Evolutionary conservation across 1,140 invertebrate genomes (phyloP).

Genomic region (Bombus soroeensis): DNA sequence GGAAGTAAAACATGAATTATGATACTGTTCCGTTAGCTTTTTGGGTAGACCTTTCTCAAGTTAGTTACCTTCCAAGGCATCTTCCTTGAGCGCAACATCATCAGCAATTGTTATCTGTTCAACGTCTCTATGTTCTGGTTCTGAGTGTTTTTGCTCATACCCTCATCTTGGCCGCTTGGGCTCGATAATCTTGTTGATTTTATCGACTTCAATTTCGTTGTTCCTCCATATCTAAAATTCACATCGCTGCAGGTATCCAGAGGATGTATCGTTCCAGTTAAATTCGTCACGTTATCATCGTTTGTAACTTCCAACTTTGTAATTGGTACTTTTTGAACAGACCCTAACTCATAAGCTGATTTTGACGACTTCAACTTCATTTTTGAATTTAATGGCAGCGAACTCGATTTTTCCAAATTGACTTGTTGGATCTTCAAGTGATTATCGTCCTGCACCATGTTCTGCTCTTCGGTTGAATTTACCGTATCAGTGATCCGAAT

Average conservation of each 20-base stretch:
- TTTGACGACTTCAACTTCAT: conserved; percentile 82
- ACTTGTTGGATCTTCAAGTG: conserved; percentile 70
- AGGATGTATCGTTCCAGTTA: conserved; percentile 82
- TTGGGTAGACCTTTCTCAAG: conserved; percentile 36
- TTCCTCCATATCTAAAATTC: conserved; percentile 86
- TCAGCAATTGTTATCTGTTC: conserved; percentile 78
- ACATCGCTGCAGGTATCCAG: conserved; percentile 85
- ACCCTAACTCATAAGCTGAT: conserved; percentile 83
- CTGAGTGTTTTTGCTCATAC: conserved; percentile 70
- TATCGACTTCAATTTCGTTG: conserved; percentile 86
- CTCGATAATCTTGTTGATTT: conserved; percentile 74
- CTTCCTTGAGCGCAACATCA: conserved; percentile 68
- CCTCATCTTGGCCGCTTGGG: conserved; percentile 61
- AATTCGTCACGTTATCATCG: conserved; percentile 73
- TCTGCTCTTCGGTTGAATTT: conserved; percentile 56
- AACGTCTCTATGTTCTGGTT: conserved; percentile 72
- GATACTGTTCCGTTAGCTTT: conserved; percentile 31
- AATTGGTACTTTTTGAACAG: conserved; percentile 82
- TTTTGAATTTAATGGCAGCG: conserved; percentile 75
- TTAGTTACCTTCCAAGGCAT: conserved; percentile 55
- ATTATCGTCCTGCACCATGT: conserved; percentile 56
- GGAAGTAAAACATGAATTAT: conserved; percentile 1
- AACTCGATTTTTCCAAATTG: conserved; percentile 75
- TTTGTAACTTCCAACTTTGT: conserved; percentile 77
- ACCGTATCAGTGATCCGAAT: conserved; percentile 80